phyloP scores from a whole-genome alignment of 2,797 vertebrate genomes.

The Pseudopleuronectes americanus region DNA sequence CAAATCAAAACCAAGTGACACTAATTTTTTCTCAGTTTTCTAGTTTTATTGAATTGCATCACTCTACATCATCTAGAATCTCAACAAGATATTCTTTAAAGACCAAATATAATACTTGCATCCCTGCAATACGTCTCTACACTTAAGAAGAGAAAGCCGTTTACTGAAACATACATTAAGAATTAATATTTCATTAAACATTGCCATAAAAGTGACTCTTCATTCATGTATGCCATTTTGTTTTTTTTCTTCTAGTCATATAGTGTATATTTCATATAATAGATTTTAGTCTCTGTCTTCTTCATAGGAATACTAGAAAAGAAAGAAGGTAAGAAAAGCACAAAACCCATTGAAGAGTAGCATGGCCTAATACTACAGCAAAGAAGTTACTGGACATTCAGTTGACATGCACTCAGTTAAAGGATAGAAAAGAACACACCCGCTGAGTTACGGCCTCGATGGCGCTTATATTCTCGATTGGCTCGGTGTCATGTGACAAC shows the following conservation, averaged over 20 bases:
- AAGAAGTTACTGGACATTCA: constrained; percentile 86
- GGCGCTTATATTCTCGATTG: constrained; percentile 58
- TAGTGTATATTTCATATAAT: constrained; percentile 73
- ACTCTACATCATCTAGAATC: constrained; percentile 89
- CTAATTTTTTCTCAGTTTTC: constrained; percentile 57
- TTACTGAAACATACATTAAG: constrained; percentile 87
- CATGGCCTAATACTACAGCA: constrained; percentile 86
- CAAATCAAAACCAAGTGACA: constrained; percentile 24
- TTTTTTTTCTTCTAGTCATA: constrained; percentile 68
- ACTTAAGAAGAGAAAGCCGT: constrained; percentile 82
- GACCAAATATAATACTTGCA: constrained; percentile 88
- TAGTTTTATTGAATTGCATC: constrained; percentile 85
- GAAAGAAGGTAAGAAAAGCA: constrained; percentile 85
- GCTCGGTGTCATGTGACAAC: constrained; percentile 31
- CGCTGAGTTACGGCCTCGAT: constrained; percentile 67
- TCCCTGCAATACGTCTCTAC: constrained; percentile 87
- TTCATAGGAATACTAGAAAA: constrained; percentile 86
- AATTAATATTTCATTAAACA: constrained; percentile 86
- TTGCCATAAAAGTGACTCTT: constrained; percentile 85
- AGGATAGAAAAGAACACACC: constrained; percentile 76
- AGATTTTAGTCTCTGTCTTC: constrained; percentile 73
- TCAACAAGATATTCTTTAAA: constrained; percentile 85
- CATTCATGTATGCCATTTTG: constrained; percentile 77
- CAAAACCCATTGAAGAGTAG: constrained; percentile 85
- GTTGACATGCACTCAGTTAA: constrained; percentile 87